Percentiles rank a stretch among this genome's conserved stretches.
Evolutionary conservation across 2,888 invertebrate genomes (phyloP).

Genomic region (Priocnemis perturbator): DNA sequence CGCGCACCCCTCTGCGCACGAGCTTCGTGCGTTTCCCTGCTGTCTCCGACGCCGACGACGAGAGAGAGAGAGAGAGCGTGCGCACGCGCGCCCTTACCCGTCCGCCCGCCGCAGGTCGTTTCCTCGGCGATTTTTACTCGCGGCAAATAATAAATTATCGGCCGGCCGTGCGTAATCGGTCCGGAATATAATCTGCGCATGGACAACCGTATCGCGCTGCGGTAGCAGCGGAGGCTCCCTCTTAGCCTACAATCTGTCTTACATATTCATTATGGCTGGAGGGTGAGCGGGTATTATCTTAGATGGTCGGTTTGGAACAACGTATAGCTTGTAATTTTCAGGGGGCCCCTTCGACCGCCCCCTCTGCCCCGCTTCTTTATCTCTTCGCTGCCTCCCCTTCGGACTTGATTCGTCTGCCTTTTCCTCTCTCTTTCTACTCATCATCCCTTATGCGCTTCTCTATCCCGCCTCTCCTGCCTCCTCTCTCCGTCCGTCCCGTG

Average conservation of each 20-base stretch:
- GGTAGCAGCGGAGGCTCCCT: constrained; percentile 72
- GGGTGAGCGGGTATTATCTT: constrained; percentile 75
- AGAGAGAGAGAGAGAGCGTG: too few species aligned
- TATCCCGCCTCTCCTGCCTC: constrained; percentile 14
- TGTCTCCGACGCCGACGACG: too few species aligned
- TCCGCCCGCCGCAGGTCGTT: constrained; percentile 47
- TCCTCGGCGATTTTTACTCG: constrained; percentile 64
- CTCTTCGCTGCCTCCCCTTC: constrained; percentile 14
- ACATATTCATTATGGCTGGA: constrained; percentile 75
- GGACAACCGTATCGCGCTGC: constrained; percentile 74
- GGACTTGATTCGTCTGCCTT: background rate
- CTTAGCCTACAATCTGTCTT: constrained; percentile 75
- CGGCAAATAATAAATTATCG: constrained; percentile 70
- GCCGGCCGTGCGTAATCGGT: constrained; percentile 58
- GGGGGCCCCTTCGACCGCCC: constrained; percentile 55
- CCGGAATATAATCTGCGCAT: constrained; percentile 70
- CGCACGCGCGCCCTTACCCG: constrained; percentile 23
- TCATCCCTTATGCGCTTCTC: constrained; percentile 13
- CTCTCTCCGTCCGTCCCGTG: constrained; percentile 21
- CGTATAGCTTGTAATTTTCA: constrained; percentile 75
- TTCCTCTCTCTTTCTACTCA: constrained; percentile 2
- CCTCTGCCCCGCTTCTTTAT: constrained; percentile 22
- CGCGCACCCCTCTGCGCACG: too few species aligned
- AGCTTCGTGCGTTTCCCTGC: background rate
- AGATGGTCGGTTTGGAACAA: constrained; percentile 73